Percentiles rank a stretch among this genome's conserved stretches.
Evolutionary conservation across 35 echinoderm and acorn worm genomes (phyloP).

Genomic region (Hemicentrotus pulcherrimus): DNA sequence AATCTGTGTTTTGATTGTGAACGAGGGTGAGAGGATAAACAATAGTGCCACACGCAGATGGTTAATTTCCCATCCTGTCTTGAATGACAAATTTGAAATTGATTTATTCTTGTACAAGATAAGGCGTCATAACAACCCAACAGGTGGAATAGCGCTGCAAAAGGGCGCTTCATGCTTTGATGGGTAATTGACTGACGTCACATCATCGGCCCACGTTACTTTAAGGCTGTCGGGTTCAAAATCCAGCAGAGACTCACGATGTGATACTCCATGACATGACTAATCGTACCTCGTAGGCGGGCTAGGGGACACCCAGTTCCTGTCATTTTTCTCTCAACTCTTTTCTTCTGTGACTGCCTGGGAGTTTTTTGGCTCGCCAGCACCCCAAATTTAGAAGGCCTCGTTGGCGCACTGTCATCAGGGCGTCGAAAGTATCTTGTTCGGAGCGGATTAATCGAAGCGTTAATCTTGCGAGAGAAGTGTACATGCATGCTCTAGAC

Average conservation of each 20-base stretch:
- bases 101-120: neutral
- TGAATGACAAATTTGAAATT: conserved; percentile 4
- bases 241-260: neutral
- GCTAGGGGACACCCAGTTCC: neutral
- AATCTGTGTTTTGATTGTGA: neutral
- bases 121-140: neutral
- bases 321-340: neutral
- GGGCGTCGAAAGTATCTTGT: neutral
- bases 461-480: neutral
- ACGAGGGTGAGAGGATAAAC: neutral
- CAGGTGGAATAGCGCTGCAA: neutral
- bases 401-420: neutral
- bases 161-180: conserved; percentile 7
- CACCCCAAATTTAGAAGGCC: conserved; percentile 2
- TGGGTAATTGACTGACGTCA: neutral
- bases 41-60: neutral
- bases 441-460: neutral
- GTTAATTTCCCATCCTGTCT: neutral
- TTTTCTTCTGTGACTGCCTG: neutral
- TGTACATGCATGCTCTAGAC: neutral
- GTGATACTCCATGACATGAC: neutral
- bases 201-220: neutral
- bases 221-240: conserved; percentile 8
- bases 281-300: neutral
- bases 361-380: neutral